A percentile compares a stretch with the other conserved stretches of the same genome.
phyloP scores from a whole-genome alignment of 2,113 vertebrate genomes.

The Pitta sordida region DNA sequence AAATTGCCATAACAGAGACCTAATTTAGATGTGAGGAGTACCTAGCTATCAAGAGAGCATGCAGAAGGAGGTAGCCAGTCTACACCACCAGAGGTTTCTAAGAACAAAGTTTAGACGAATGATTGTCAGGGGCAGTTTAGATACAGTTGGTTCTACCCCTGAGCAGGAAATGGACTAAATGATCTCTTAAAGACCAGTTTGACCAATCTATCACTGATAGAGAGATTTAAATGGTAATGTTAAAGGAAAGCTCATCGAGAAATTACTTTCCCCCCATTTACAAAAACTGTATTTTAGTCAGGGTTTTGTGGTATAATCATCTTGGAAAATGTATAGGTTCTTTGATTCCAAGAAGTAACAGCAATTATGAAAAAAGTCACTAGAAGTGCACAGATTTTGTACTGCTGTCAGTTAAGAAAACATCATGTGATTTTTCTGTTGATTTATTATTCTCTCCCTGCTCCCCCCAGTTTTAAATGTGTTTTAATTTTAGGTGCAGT shows the following conservation, averaged over 20 bases:
- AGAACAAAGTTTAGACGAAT: neutral
- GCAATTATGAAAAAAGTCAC: neutral
- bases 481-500: neutral
- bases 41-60: neutral
- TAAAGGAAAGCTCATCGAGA: neutral
- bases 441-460: neutral
- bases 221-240: neutral
- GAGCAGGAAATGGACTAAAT: neutral
- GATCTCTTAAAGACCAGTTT: neutral
- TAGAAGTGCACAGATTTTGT: neutral
- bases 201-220: neutral
- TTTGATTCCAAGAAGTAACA: neutral
- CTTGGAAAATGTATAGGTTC: neutral
- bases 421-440: neutral
- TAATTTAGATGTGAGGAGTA: neutral
- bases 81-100: neutral
- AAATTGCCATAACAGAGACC: neutral
- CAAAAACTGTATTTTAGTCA: neutral
- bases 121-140: neutral
- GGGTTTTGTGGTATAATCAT: neutral
- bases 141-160: neutral
- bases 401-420: neutral
- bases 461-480: accelerated
- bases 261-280: neutral
- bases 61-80: neutral